Percentiles rank a stretch among this genome's conserved stretches.
Evolutionary conservation across 1,140 invertebrate genomes (phyloP).

Genomic region (Adoxophyes honmai): DNA sequence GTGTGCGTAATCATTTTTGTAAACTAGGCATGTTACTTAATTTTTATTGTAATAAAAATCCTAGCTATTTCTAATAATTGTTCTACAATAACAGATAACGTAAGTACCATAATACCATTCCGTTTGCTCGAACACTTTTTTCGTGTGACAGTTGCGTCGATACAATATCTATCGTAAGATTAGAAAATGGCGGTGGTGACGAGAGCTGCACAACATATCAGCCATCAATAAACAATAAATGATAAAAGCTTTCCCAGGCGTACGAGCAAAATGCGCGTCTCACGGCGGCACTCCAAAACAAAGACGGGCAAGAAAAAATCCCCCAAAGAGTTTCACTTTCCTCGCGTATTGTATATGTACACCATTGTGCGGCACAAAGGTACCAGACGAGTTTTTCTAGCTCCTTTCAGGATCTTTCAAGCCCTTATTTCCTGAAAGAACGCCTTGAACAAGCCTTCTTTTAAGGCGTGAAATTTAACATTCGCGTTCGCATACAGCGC

Average conservation of each 20-base stretch:
- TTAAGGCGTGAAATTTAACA: no score
- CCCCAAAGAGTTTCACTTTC: constrained; percentile 61
- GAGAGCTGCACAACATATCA: neutral
- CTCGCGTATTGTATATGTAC: constrained; percentile 41
- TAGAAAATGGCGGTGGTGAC: constrained; percentile 2
- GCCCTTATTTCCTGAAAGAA: neutral
- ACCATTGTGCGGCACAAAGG: constrained; percentile 48
- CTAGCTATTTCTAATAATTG: no score
- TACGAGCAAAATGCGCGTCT: constrained; percentile 31
- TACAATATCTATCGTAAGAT: neutral
- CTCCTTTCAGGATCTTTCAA: constrained; percentile 22
- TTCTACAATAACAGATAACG: no score
- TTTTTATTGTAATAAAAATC: no score
- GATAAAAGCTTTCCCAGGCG: constrained; percentile 31
- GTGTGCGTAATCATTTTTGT: no score
- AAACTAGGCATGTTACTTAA: no score
- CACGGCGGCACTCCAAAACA: constrained; percentile 36
- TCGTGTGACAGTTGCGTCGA: neutral
- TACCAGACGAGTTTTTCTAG: constrained; percentile 46
- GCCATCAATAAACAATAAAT: constrained; percentile 30
- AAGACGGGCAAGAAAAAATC: constrained; percentile 51
- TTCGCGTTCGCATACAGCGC: no score
- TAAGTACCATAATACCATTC: no score
- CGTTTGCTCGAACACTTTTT: no score
- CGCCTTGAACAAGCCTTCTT: neutral